Conservation (phyloP, 2,888 invertebrate species). For the Diadegma fenestrale region DNA sequence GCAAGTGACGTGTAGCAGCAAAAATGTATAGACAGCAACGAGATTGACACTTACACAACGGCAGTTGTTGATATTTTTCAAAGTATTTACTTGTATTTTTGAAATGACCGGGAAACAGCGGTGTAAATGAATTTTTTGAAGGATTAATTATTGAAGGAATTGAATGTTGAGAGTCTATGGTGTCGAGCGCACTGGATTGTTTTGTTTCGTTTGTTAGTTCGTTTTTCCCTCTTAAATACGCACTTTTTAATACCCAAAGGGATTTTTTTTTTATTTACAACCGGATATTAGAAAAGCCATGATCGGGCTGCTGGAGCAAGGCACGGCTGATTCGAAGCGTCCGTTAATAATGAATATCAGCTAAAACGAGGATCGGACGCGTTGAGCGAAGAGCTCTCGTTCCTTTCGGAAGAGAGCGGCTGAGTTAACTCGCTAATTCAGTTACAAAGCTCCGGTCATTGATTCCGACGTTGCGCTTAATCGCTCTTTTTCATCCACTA, state of each 20-base stretch:
- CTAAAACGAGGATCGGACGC: constrained; percentile 23
- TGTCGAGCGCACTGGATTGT: constrained; percentile 18
- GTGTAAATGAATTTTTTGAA: neutral
- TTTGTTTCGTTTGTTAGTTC: constrained; percentile 8
- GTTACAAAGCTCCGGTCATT: constrained; percentile 47
- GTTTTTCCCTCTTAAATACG: constrained; percentile 4
- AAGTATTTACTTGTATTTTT: neutral
- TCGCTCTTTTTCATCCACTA: constrained; percentile 19
- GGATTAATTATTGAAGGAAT: neutral
- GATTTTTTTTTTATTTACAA: constrained; percentile 61
- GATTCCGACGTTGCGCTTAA: neutral
- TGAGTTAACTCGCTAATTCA: constrained; percentile 52
- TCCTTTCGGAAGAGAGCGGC: constrained; percentile 2
- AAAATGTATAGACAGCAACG: neutral
- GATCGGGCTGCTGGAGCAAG: constrained; percentile 77
- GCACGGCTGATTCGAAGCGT: constrained; percentile 77
- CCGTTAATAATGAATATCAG: constrained; percentile 51
- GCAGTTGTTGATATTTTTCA: neutral
- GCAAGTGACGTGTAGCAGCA: neutral
- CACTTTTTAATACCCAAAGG: constrained; percentile 15
- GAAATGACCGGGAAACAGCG: neutral
- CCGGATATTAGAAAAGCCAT: constrained; percentile 63
- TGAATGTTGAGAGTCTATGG: neutral
- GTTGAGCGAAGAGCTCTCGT: neutral
- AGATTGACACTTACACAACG: neutral